Conservation (phyloP, 2,113 vertebrate species). For the Motacilla alba region DNA sequence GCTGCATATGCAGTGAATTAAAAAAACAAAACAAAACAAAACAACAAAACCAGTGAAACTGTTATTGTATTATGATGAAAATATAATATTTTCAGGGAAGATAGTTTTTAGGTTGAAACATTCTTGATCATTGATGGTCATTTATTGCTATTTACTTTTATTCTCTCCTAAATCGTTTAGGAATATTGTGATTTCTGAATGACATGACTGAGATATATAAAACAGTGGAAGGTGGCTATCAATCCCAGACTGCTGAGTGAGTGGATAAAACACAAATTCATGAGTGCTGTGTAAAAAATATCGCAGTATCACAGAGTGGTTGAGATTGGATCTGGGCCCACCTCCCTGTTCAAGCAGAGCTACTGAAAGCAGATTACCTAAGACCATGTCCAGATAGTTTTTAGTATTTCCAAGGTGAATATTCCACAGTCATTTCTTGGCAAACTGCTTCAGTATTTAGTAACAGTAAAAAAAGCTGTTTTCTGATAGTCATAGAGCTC, state of each 20-base stretch:
- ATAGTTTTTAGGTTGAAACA: not conserved
- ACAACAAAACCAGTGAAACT: not conserved
- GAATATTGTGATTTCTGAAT: not conserved
- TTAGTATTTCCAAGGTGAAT: not conserved
- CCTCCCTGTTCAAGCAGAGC: not conserved
- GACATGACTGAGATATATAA: not conserved
- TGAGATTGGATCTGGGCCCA: not conserved
- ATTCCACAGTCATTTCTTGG: not conserved
- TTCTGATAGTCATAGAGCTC: not conserved
- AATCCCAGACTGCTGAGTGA: not conserved
- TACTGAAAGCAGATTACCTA: not conserved
- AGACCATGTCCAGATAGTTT: not conserved
- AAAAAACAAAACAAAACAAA: not conserved
- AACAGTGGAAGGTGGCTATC: not conserved
- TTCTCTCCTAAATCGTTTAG: not conserved
- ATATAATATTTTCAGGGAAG: not conserved
- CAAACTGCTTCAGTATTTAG: not conserved
- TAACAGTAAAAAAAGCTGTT: not conserved
- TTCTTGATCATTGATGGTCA: not conserved
- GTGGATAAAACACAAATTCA: not conserved
- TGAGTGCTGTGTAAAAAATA: not conserved
- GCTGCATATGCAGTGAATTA: not conserved
- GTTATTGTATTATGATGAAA: not conserved
- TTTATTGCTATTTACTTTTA: not conserved
- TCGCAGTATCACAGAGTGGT: not conserved